Base-by-base conservation (phyloP, 1,140 invertebrate genomes). In the Drosophila santomea region DNA sequence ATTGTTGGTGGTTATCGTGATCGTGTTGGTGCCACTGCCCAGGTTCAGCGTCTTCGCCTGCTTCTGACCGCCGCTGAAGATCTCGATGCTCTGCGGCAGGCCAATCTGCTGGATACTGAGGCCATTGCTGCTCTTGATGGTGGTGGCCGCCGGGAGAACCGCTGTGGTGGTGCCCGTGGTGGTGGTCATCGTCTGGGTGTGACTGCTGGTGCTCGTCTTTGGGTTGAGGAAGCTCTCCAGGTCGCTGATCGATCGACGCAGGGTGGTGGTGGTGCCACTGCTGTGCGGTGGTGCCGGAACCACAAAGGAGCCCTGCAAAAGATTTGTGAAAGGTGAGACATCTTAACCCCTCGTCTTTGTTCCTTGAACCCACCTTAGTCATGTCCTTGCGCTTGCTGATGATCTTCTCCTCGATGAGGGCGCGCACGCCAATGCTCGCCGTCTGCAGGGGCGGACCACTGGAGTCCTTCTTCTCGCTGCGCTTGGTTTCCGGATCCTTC, bases 341-440 rank as follows among this genome's bases (percentile, higher is more conserved):
- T 23, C 17, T 8, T 8, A 5, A 8, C 8, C 14, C 5, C 8
- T 43, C 1, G 8, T 1, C 2, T 11, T 4, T 4, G 3, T 1
- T 4, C 2, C 1, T 11, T 44, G 1, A 4, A 4, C 15, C 7
- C 48, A 92, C 92, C 90, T 92, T 92, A 28, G 68, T 85, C 35
- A 92, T 84, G 32, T 92, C 91, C 78, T 92, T 92, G 54, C 90
- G 93, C 79, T 97, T 97, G 83, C 96, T 97, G 73, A 97, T 98
- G 59, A 98, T 98, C 92, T 98, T 98, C 91, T 98, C 97, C 93
- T 97, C 97, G 69, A 98, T 98, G 2, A 98, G 94, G 12, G 97
- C 97, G 50, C 97, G 93, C 3, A 98, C 96, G 66, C 96, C 97
- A 63, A 97, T 95, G 50, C 96, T 97, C 1, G 97, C 97, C 7